These are phyloP conservation scores for Anguilla obscura DNA, from an alignment of 2,797 vertebrate species.

Conservation along the genomic window DNA sequence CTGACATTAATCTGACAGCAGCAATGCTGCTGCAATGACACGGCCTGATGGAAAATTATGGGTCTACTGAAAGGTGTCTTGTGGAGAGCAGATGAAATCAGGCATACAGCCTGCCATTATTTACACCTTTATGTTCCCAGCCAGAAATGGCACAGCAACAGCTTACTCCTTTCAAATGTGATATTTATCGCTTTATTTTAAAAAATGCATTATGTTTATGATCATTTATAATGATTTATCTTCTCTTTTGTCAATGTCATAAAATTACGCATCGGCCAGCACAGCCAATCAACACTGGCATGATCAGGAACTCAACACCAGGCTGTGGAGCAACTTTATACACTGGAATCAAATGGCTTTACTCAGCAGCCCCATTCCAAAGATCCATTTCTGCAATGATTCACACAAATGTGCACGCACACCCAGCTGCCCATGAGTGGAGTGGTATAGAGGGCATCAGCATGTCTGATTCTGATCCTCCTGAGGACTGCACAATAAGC, in stretches of 20 bases:
- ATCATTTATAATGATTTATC: background rate
- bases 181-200: background rate
- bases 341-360: background rate
- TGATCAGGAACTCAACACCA: background rate
- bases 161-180: background rate
- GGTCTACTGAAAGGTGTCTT: background rate
- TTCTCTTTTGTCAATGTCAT: background rate
- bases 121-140: background rate
- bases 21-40: background rate
- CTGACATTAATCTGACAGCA: background rate
- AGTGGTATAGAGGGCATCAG: conserved; percentile 19
- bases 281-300: background rate
- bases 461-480: conserved; percentile 16
- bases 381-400: background rate
- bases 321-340: background rate
- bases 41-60: background rate
- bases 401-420: background rate
- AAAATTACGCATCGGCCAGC: too few species aligned
- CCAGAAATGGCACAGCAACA: background rate
- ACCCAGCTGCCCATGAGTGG: conserved; percentile 21
- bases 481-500: conserved; percentile 9
- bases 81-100: background rate
- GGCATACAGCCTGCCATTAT: background rate
- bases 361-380: background rate
- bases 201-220: background rate